Evolutionary conservation across 2,888 invertebrate genomes (phyloP).

Genomic region (Drosophila nr. perissopoda): DNA sequence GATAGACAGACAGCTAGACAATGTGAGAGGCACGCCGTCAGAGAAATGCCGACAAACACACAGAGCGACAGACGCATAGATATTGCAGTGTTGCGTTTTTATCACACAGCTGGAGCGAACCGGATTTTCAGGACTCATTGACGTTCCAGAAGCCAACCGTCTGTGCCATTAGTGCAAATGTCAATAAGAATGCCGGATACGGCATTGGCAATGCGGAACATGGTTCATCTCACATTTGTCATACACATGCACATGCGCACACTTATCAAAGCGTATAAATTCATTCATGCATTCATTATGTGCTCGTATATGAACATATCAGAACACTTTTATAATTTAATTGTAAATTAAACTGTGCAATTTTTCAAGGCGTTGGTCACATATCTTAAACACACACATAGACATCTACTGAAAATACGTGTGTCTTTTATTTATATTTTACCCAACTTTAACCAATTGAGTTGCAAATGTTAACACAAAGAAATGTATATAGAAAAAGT

Average conservation of each 20-base stretch:
- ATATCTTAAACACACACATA: conserved; percentile 16
- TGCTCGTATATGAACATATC: conserved; percentile 56
- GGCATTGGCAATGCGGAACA: conserved; percentile 29
- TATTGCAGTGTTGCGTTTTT: conserved; percentile 50
- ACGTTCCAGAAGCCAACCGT: conserved; percentile 17
- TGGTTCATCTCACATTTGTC: conserved; percentile 29
- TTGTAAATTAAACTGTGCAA: conserved; percentile 10
- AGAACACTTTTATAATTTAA: conserved; percentile 43
- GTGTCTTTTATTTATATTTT: conserved; percentile 38
- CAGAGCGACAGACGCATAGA: conserved; percentile 7
- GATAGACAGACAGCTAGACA: conserved; percentile 14
- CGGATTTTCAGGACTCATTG: conserved; percentile 1
- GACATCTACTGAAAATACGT: conserved; percentile 10
- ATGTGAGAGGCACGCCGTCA: conserved; percentile 4
- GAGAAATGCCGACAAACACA: background rate
- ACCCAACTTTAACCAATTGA: conserved; percentile 39
- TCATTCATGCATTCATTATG: background rate
- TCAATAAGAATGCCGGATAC: conserved; percentile 49
- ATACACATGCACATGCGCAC: background rate
- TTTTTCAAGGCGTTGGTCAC: conserved; percentile 16
- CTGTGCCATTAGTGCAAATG: conserved; percentile 59
- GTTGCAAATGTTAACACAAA: conserved; percentile 25
- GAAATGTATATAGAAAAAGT: conserved; percentile 40
- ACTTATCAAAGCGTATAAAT: background rate
- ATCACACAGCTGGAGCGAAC: conserved; percentile 21